phyloP scores from a whole-genome alignment of 2,113 vertebrate genomes.

The Myrmecophaga tridactyla region DNA sequence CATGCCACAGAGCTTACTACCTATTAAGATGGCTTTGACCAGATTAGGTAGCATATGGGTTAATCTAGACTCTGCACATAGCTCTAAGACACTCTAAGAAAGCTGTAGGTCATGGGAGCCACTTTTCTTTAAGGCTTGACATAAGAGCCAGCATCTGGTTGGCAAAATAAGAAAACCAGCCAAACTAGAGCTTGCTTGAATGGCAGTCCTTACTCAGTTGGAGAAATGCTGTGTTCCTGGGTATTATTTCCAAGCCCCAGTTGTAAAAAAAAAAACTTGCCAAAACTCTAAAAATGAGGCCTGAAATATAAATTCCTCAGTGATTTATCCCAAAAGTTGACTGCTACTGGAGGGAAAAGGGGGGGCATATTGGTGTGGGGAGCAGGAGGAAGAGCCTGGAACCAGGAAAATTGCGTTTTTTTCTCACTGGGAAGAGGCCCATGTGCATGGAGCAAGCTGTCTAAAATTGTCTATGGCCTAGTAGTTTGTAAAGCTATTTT shows the following conservation, averaged over 20 bases:
- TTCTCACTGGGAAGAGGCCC: not conserved
- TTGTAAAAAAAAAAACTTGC: not conserved
- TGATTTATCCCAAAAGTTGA: not conserved
- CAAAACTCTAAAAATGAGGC: not conserved
- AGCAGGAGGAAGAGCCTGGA: not conserved
- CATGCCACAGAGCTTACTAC: not conserved
- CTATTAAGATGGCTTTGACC: not conserved
- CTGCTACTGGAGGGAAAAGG: not conserved
- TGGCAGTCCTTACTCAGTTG: not conserved
- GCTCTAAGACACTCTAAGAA: not conserved
- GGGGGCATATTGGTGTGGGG: not conserved
- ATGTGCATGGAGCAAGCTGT: not conserved
- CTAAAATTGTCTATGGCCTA: not conserved
- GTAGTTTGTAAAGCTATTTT: not conserved
- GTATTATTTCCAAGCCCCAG: slow-evolving; percentile 14
- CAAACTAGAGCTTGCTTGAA: not conserved
- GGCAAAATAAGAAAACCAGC: not conserved
- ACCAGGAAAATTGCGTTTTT: not conserved
- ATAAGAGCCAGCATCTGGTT: not conserved
- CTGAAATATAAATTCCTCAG: not conserved
- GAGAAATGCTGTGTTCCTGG: not conserved
- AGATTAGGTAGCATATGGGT: not conserved
- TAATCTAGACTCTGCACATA: accelerated
- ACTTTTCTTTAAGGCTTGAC: not conserved
- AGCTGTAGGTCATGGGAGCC: not conserved